Evolutionary conservation across 2,888 invertebrate genomes (phyloP).

Genomic region (Cryptosula pallasiana): DNA sequence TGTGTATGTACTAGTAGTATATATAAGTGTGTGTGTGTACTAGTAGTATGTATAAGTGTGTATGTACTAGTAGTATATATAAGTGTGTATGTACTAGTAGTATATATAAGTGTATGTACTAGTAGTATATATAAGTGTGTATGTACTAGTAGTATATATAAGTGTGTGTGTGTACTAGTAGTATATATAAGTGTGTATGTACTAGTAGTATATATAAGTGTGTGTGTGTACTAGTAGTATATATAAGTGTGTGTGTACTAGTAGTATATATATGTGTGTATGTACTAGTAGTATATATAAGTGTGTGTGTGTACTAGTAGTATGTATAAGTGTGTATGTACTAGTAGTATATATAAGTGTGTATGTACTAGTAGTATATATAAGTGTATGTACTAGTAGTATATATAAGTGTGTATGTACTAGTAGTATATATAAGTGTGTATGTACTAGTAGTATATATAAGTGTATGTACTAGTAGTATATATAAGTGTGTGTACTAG

Average conservation of each 20-base stretch:
- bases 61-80: background rate
- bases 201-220: conserved; percentile 72
- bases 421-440: too few species aligned
- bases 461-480: background rate
- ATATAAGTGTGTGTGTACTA: background rate
- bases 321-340: too few species aligned
- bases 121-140: too few species aligned
- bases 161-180: background rate
- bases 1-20: too few species aligned
- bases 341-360: too few species aligned
- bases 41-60: too few species aligned
- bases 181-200: background rate
- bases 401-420: conserved; percentile 56
- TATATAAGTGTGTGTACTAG: too few species aligned
- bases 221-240: too few species aligned
- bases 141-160: background rate
- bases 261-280: background rate
- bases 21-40: conserved; percentile 61
- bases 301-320: too few species aligned
- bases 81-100: background rate
- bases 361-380: background rate
- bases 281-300: background rate
- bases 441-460: background rate
- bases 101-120: background rate
- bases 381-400: background rate